phyloP scores from a whole-genome alignment of 1,140 invertebrate species.

The Conus betulinus region DNA sequence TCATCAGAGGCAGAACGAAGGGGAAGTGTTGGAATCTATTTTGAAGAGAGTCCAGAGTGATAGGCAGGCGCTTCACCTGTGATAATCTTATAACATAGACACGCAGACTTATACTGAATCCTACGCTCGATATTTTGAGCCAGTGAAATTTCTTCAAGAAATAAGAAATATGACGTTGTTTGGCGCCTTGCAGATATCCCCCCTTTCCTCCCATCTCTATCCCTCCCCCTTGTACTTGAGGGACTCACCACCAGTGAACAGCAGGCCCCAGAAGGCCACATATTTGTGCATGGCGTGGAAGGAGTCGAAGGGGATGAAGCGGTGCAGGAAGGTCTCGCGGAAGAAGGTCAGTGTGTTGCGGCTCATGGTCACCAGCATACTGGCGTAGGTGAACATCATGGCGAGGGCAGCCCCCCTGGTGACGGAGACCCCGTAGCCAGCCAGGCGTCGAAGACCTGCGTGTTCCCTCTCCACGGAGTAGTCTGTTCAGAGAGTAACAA shows the following conservation, averaged over 20 bases:
- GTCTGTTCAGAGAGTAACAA: slow-evolving; percentile 45
- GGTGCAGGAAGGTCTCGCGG: slow-evolving; percentile 95
- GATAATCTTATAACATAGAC: no score
- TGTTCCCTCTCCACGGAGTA: slow-evolving; percentile 84
- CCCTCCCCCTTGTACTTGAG: no score
- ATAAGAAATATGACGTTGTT: no score
- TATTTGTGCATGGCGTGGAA: slow-evolving; percentile 99
- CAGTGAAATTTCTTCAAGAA: no score
- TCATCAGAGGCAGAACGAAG: no score
- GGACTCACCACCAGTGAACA: slow-evolving; percentile 82
- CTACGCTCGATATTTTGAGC: no score
- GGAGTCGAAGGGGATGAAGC: slow-evolving; percentile 97
- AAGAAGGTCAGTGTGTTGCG: slow-evolving; percentile 96
- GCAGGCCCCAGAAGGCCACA: slow-evolving; percentile 94
- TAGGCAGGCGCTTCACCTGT: no score
- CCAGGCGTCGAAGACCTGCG: slow-evolving; percentile 95
- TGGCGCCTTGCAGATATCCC: no score
- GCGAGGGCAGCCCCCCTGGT: slow-evolving; percentile 97
- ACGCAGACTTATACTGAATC: no score
- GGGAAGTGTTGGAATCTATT: no score
- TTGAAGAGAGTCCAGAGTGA: no score
- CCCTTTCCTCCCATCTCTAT: no score
- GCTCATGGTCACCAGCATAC: slow-evolving; percentile 97
- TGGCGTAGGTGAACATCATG: slow-evolving; percentile 96
- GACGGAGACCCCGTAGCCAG: slow-evolving; percentile 98